Evolutionary conservation across 23 tunicate species (phyloP).

Genomic region (Trididemnum nubilum): DNA sequence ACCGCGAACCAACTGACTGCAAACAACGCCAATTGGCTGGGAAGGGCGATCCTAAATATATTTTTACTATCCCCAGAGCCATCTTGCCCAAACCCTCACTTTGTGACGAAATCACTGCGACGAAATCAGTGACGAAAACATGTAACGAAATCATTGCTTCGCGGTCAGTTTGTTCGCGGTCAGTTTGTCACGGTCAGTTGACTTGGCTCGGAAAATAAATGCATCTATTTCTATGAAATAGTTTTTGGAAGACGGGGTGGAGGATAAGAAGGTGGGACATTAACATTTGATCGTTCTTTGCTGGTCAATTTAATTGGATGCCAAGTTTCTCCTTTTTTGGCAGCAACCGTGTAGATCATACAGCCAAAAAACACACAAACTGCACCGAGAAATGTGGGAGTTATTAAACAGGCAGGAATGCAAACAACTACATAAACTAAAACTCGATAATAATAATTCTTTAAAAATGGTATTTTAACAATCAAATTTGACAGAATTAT

Average conservation of each 20-base stretch:
- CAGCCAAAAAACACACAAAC: conserved; percentile 20
- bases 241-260: conserved; percentile 6
- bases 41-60: too few relatives aligned
- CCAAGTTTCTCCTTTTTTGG: background rate
- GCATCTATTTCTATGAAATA: background rate
- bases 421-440: conserved; percentile 12
- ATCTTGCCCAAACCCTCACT: too few relatives aligned
- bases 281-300: background rate
- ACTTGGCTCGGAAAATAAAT: too few relatives aligned
- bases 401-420: conserved; percentile 19
- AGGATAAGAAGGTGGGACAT: conserved; percentile 19
- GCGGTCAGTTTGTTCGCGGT: too few relatives aligned
- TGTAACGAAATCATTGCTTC: too few relatives aligned
- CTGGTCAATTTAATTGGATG: background rate
- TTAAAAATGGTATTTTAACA: background rate
- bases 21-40: too few relatives aligned
- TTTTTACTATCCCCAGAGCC: too few relatives aligned
- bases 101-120: too few relatives aligned
- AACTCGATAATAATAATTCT: conserved; percentile 1
- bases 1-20: too few relatives aligned
- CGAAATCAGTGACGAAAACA: too few relatives aligned
- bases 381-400: conserved; percentile 19
- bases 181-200: too few relatives aligned
- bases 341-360: background rate
- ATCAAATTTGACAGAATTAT: background rate